A percentile compares a stretch with the other conserved stretches of the same genome.
Evolutionary conservation across 2,888 invertebrate genomes (phyloP).

Genomic region (Xestia xanthographa): DNA sequence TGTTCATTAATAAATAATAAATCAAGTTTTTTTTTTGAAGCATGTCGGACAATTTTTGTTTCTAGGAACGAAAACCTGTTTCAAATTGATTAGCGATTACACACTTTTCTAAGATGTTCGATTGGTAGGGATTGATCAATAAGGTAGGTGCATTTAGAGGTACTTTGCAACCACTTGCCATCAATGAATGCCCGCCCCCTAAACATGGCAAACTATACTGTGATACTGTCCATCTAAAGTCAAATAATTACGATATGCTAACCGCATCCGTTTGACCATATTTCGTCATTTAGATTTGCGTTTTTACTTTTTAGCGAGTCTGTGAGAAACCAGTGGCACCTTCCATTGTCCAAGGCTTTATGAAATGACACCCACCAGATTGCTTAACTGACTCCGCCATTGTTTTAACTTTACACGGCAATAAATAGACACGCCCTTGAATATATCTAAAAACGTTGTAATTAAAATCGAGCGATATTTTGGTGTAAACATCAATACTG

Average conservation of each 20-base stretch:
- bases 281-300: constrained; percentile 65
- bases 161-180: background rate
- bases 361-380: constrained; percentile 80
- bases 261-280: constrained; percentile 64
- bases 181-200: background rate
- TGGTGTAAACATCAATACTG: constrained; percentile 68
- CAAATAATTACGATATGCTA: constrained; percentile 47
- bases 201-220: constrained; percentile 17
- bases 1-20: constrained; percentile 10
- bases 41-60: background rate
- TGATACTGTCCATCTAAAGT: constrained; percentile 22
- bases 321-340: constrained; percentile 77
- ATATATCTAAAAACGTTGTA: constrained; percentile 67
- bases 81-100: background rate
- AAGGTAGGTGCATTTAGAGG: background rate
- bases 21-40: background rate
- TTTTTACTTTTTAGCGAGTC: constrained; percentile 72
- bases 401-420: constrained; percentile 76
- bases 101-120: background rate
- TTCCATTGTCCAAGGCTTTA: constrained; percentile 79
- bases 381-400: constrained; percentile 76
- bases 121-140: background rate
- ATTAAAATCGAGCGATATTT: constrained; percentile 72
- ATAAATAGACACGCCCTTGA: constrained; percentile 74
- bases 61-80: background rate